These are phyloP conservation scores for Dermolepida albohirtum DNA, from an alignment of 2,888 invertebrate genomes.

Conservation along the genomic window DNA sequence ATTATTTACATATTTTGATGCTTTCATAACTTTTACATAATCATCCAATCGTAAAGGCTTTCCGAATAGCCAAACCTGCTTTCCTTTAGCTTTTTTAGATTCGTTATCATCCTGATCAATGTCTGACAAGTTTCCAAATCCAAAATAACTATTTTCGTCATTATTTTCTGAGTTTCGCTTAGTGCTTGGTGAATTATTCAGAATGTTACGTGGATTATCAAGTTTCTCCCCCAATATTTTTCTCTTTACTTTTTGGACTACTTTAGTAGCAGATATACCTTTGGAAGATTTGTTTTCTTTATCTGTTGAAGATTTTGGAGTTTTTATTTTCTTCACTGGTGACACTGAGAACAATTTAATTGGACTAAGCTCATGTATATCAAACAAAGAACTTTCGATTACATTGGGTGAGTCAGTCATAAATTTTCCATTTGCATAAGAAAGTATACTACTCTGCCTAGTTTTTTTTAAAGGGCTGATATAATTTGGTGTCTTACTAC, in stretches of 20 bases:
- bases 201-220: constrained; percentile 26
- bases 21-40: constrained; percentile 3
- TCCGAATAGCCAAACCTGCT: neutral
- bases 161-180: neutral
- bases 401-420: constrained; percentile 2
- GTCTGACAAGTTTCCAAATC: constrained; percentile 15
- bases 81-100: neutral
- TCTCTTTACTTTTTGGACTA: constrained; percentile 19
- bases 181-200: neutral
- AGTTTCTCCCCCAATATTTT: constrained; percentile 27
- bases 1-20: neutral
- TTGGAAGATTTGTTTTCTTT: constrained; percentile 26
- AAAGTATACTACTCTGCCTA: constrained; percentile 41
- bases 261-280: neutral
- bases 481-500: constrained; percentile 23
- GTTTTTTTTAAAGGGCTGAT: neutral
- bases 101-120: neutral
- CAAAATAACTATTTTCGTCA: constrained; percentile 25
- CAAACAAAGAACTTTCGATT: constrained; percentile 34
- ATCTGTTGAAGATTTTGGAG: constrained; percentile 14
- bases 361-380: constrained; percentile 43
- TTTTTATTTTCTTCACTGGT: neutral
- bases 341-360: constrained; percentile 21
- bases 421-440: constrained; percentile 31
- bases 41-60: constrained; percentile 28